Evolutionary conservation across 1,140 invertebrate species (phyloP).

Genomic region (Aphis gossypii): DNA sequence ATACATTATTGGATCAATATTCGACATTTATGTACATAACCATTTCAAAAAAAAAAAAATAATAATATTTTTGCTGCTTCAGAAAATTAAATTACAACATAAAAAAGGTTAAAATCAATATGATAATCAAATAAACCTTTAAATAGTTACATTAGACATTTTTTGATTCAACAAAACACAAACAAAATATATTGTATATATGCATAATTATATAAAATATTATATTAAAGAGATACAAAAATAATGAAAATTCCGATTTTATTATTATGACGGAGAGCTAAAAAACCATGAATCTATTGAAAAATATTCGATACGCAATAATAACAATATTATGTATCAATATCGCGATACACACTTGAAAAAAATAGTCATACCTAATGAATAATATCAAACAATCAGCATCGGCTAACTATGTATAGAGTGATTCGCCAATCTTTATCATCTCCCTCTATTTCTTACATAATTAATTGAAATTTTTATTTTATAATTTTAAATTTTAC

Average conservation of each 20-base stretch:
- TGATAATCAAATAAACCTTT: background rate
- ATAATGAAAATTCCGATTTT: background rate
- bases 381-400: background rate
- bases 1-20: background rate
- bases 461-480: background rate
- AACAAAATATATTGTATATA: background rate
- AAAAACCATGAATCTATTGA: background rate
- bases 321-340: background rate
- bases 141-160: background rate
- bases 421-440: background rate
- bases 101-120: background rate
- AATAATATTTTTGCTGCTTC: background rate
- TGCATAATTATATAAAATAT: too few relatives aligned
- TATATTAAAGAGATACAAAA: background rate
- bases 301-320: background rate
- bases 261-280: background rate
- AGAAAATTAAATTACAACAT: background rate
- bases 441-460: background rate
- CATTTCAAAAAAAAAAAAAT: background rate
- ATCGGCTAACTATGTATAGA: background rate
- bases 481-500: background rate
- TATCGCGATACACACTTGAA: background rate
- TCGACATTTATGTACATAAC: background rate
- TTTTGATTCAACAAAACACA: background rate
- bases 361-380: background rate